phyloP scores from a whole-genome alignment of 2,113 vertebrate genomes.

The Apodemus sylvaticus region DNA sequence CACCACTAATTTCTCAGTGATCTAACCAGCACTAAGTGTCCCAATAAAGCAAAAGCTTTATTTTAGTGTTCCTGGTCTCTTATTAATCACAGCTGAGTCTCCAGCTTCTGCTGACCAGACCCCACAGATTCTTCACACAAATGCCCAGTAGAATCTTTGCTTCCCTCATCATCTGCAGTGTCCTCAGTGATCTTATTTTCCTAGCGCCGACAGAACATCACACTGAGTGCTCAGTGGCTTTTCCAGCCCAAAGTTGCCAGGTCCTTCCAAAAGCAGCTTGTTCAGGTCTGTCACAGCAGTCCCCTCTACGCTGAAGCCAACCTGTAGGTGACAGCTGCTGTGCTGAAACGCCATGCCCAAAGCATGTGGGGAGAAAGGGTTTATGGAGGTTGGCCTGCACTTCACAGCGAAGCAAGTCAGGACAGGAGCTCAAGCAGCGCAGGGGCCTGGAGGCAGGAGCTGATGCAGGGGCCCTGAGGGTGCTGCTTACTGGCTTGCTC shows the following conservation, averaged over 20 bases:
- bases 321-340: background rate
- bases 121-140: background rate
- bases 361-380: background rate
- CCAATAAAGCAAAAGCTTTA: background rate
- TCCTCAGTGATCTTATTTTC: background rate
- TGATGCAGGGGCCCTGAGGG: background rate
- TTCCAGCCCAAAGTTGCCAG: background rate
- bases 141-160: background rate
- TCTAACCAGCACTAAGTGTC: background rate
- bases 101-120: background rate
- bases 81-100: background rate
- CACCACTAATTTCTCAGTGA: background rate
- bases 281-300: background rate
- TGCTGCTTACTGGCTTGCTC: background rate
- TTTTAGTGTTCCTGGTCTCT: background rate
- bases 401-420: background rate
- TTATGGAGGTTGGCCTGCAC: background rate
- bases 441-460: background rate
- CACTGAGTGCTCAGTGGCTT: background rate
- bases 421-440: background rate
- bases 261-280: background rate
- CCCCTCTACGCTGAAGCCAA: background rate
- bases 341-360: background rate
- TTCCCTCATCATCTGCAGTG: background rate
- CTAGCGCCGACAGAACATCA: background rate